Conservation (phyloP, 2,797 vertebrate genomes). For the Notamacropus eugenii region DNA sequence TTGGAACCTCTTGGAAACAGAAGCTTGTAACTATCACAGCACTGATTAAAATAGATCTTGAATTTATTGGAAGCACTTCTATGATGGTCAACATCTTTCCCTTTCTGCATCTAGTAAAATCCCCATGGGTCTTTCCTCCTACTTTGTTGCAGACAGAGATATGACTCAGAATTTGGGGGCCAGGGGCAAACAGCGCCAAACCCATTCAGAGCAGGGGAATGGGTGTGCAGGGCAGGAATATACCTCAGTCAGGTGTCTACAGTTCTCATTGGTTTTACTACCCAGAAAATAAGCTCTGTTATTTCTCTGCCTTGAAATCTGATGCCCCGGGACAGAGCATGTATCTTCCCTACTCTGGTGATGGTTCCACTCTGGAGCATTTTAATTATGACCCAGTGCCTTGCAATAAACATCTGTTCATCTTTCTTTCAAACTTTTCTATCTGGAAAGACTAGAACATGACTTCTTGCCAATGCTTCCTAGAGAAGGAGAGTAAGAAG, state of each 20-base stretch:
- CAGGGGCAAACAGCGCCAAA: background rate
- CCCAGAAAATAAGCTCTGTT: background rate
- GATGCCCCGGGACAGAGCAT: background rate
- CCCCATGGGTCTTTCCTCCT: background rate
- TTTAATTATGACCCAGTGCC: slow-evolving; percentile 39
- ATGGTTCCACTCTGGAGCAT: background rate
- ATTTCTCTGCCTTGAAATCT: background rate
- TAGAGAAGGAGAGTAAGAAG: background rate
- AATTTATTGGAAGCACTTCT: slow-evolving; percentile 2
- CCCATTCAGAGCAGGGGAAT: background rate
- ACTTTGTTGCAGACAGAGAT: background rate
- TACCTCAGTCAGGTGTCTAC: background rate
- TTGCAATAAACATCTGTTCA: slow-evolving; percentile 37
- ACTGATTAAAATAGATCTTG: background rate
- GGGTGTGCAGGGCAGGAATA: background rate
- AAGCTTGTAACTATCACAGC: background rate
- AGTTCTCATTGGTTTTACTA: background rate
- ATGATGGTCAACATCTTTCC: slow-evolving; percentile 28
- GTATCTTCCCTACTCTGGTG: background rate
- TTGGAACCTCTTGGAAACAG: slow-evolving; percentile 8
- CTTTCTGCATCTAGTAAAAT: background rate
- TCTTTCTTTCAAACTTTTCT: slow-evolving; percentile 37
- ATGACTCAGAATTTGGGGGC: background rate
- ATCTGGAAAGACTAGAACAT: slow-evolving; percentile 41
- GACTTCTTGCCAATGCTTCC: slow-evolving; percentile 5